Evolutionary conservation across 2,888 invertebrate genomes (phyloP), one percentile per base, ranked within the genome.

Genomic region (Chamaedrilus cognettii): DNA sequence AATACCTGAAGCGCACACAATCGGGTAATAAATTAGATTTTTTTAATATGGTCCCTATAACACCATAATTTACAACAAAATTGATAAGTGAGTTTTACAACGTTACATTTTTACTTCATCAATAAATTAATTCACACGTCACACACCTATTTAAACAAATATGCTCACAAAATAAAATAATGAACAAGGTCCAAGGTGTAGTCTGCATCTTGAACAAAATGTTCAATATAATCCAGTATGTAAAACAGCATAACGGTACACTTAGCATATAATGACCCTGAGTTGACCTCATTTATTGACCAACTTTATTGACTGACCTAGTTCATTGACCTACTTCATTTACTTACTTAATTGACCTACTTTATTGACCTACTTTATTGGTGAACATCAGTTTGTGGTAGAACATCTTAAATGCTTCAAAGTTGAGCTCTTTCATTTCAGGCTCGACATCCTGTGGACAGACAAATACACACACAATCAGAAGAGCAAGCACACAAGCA

Each of bases 401-500:
- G 5, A 96, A 84, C 31, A 88, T 84, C 3, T 91, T 88, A 84
- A 96, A 96, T 79, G 94, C 94, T 82, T 96, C 94, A 84, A 94
- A 96, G 33, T 91, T 90, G 69, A 96, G 88, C 85, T 95, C 95
- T 5, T 89, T 90, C 71, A 90, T 87, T 51, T 88, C 86, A 0
- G 88, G 88, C 83, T 94, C 94, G n/a, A 94, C 91, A 77, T 93
- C 92, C 86, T 91, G 90, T 81, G 94, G n/a, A n/a, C n/a, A n/a
- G n/a, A n/a, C n/a, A n/a, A n/a, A n/a, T n/a, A n/a, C n/a, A n/a
- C n/a, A n/a, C n/a, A n/a, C n/a, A n/a, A n/a, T n/a, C n/a, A n/a
- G n/a, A n/a, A n/a, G n/a, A n/a, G n/a, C n/a, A n/a, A n/a, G n/a
- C n/a, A n/a, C n/a, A n/a, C n/a, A n/a, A n/a, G n/a, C n/a, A n/a